Evolutionary conservation across 2,797 vertebrate genomes (phyloP), one percentile per base, ranked within the genome.

Genomic region (Hoplostethus atlanticus): DNA sequence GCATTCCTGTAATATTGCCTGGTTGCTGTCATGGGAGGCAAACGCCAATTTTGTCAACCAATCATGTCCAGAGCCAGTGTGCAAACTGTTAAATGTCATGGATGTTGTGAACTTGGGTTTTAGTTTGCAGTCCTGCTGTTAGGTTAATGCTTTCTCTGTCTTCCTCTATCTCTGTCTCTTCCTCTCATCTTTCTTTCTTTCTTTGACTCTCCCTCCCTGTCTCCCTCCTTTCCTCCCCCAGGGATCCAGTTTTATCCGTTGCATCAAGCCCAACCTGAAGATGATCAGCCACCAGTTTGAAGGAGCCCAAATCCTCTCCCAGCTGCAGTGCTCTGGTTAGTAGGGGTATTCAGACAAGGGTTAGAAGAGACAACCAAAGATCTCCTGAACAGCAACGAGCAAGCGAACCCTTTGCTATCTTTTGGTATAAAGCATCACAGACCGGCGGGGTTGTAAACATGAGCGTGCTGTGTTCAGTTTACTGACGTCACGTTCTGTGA

Each of bases 221-320:
- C 4, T 13, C 5, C 12, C 25, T 67, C 6, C 5, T 16, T 4
- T 13, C 6, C 51, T 53, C 52, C 36, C 79, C 25, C 86, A 99
- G 98, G 98, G 98, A 44, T 97, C 98, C 9, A 98, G 97, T 73
- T 99, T 99, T 84, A 95, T 99, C 86, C 98, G 98, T 81, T 99
- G 98, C 72, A 96, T 99, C 78, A 99, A 99, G 64, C 98, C 98
- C 9, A 99, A 99, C 89, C 93, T 99, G 92, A 99, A 97, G 96
- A 99, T 99, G 98, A 89, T 97, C 81, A 96, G 95, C 88, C 97
- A 98, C 84, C 94, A 96, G 81, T 99, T 99, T 77, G 97, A 99
- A 94, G 98, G 98, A 34, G 95, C 95, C 61, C 98, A 99, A 87
- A 99, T 99, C 53, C 95, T 99, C 30, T 99, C 98, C 12, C 98